These are phyloP conservation scores for Chrysocyon brachyurus DNA, from an alignment of 2,797 vertebrate species.

Conservation along the genomic window DNA sequence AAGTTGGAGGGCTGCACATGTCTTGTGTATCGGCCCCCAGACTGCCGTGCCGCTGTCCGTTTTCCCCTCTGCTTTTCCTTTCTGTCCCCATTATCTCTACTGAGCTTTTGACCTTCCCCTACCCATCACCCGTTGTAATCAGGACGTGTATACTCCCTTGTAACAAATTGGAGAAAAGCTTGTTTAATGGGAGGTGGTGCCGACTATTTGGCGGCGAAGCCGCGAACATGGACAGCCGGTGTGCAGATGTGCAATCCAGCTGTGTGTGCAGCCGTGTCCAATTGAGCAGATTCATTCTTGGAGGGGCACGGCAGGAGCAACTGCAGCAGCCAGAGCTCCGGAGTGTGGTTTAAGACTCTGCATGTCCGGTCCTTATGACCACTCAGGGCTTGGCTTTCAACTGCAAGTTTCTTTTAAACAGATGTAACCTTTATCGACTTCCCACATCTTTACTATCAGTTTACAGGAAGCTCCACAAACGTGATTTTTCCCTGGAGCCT, in stretches of 20 bases:
- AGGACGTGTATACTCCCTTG: neutral
- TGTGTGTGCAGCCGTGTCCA: neutral
- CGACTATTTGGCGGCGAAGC: neutral
- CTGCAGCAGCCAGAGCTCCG: neutral
- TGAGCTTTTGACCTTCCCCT: neutral
- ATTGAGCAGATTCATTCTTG: neutral
- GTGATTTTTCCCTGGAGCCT: neutral
- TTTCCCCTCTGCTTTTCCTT: neutral
- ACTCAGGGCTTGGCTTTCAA: no score
- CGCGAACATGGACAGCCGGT: neutral
- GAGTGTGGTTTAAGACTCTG: neutral
- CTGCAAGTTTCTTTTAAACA: conserved; percentile 40
- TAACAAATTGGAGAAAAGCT: neutral
- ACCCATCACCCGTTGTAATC: neutral
- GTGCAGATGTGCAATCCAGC: neutral
- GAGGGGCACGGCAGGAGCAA: neutral
- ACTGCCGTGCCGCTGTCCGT: neutral
- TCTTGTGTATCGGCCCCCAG: neutral
- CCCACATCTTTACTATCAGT: neutral
- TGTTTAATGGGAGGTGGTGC: neutral
- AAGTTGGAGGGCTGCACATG: neutral
- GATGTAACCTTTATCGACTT: neutral
- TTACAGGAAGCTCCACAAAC: neutral
- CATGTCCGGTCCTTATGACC: neutral
- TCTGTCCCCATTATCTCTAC: neutral